phyloP scores from a whole-genome alignment of 2,113 vertebrate genomes.

The Coturnix japonica region DNA sequence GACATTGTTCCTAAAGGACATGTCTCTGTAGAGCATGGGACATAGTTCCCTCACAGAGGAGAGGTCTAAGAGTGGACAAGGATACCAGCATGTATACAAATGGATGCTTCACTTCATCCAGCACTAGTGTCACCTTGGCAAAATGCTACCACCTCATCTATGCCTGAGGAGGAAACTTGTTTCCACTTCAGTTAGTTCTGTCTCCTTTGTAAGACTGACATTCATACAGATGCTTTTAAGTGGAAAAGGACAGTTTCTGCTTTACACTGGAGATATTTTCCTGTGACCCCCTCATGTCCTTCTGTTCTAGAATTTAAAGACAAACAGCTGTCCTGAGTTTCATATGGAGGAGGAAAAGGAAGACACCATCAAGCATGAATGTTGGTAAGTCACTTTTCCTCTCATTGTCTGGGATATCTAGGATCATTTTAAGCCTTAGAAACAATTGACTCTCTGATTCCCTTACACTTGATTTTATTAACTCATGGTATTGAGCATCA shows the following conservation, averaged over 20 bases:
- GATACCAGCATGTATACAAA: neutral
- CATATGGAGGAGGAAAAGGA: constrained; percentile 57
- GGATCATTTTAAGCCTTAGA: constrained; percentile 16
- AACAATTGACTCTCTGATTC: neutral
- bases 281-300: constrained; percentile 48
- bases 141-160: constrained; percentile 23
- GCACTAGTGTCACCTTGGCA: neutral
- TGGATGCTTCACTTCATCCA: neutral
- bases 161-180: constrained; percentile 51
- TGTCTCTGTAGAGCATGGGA: rapidly evolving
- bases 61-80: neutral
- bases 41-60: neutral
- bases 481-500: neutral
- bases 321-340: constrained; percentile 52
- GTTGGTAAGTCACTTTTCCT: constrained; percentile 56
- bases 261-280: constrained; percentile 40
- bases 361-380: constrained; percentile 26
- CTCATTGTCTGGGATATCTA: constrained; percentile 35
- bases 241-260: constrained; percentile 46
- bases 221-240: constrained; percentile 34
- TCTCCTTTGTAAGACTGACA: constrained; percentile 41
- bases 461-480: neutral
- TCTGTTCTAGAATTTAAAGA: constrained; percentile 34
- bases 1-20: neutral
- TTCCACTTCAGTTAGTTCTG: constrained; percentile 50